These are phyloP conservation scores for Parthenolecanium corni DNA, from an alignment of 2,888 invertebrate species.

Conservation along the genomic window DNA sequence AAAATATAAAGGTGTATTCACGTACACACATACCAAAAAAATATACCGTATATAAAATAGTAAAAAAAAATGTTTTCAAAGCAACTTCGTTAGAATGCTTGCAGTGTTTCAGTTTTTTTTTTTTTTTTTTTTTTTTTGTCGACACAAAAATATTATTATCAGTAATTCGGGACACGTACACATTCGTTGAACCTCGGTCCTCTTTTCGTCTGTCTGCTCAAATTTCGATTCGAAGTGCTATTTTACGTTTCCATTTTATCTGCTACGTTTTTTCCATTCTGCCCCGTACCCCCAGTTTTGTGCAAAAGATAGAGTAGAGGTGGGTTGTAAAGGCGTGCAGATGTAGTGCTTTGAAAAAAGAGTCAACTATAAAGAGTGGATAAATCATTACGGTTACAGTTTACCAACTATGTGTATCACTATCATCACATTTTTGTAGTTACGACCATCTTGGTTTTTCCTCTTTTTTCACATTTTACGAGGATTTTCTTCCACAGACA, in stretches of 20 bases:
- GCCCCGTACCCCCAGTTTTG: neutral
- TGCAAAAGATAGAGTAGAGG: neutral
- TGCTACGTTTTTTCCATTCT: neutral
- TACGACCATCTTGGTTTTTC: too few relatives aligned
- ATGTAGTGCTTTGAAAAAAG: neutral
- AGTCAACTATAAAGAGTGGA: too few relatives aligned
- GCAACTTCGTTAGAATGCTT: slow-evolving; percentile 8
- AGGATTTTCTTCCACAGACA: too few relatives aligned
- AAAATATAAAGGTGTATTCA: neutral
- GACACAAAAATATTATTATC: slow-evolving; percentile 15
- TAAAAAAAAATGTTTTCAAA: too few relatives aligned
- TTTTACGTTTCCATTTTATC: slow-evolving; percentile 3
- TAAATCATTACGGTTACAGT: too few relatives aligned
- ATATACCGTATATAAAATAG: too few relatives aligned
- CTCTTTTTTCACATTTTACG: too few relatives aligned
- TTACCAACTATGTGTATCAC: too few relatives aligned
- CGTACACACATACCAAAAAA: too few relatives aligned
- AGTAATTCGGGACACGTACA: slow-evolving; percentile 21
- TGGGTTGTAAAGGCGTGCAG: neutral
- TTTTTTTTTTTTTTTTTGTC: neutral
- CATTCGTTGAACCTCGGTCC: slow-evolving; percentile 19
- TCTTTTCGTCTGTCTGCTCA: slow-evolving; percentile 19
- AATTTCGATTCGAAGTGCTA: slow-evolving; percentile 19
- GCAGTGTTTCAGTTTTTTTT: slow-evolving; percentile 2
- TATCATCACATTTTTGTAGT: too few relatives aligned